Evolutionary conservation across 2,888 invertebrate species (phyloP), one percentile per base, ranked within the genome.

Genomic region (Abrostola triplasia): DNA sequence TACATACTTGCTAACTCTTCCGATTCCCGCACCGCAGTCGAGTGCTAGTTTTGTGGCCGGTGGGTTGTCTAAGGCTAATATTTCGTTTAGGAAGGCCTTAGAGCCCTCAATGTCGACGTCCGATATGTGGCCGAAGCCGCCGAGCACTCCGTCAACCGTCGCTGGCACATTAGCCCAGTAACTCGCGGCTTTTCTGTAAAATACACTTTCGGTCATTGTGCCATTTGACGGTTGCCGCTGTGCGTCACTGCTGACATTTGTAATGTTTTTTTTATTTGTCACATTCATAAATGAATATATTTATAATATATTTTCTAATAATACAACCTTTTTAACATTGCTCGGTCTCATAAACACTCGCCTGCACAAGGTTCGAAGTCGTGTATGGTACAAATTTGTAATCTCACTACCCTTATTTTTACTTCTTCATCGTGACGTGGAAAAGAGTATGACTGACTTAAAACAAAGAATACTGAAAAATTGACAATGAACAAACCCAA

Each of bases 21-120:
- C 99, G 79, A 99, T 99, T 4, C 99, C 99, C 12, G 99, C 98
- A 5, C 99, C 99, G 90, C 99, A 99, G 86, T 99, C 99, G 8
- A 99, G 91, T 1, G 98, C 99, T 67, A 95, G 92, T 51, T 93
- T 90, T 57, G 92, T 96, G 0, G 93, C 95, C 5, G 96, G 96
- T 53, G 91, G 87, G 50, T 85, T 84, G 63, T 96, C 95, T 1
- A 79, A 80, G 11, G 81, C 71, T 60, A 93, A 81, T 62, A 94
- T 80, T 62, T 86, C 78, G 57, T 96, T 96, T 37, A 99, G 92
- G 91, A 99, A 98, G 49, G 92, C 88, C 79, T 95, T 96, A 0
- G 99, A 99, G n/a, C 97, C 97, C 73, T 96, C 95, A 63, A 99
- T 97, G 90, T 99, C 99, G 56, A 96, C 96, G 60, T 96, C 95